Evolutionary conservation across 2,888 invertebrate genomes (phyloP).

Genomic region (Harpalus rufipes): DNA sequence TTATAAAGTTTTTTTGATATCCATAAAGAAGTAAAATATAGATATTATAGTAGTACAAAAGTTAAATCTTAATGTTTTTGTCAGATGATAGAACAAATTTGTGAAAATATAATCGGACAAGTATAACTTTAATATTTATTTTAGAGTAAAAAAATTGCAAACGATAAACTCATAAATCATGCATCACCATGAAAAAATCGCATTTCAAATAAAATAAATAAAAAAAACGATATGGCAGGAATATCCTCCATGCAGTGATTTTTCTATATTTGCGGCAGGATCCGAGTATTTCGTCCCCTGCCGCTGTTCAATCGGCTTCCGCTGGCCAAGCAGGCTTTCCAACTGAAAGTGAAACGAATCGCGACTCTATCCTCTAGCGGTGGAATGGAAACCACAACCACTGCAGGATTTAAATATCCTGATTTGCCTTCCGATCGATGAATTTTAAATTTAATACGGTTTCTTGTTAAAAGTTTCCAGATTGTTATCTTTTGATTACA

Average conservation of each 20-base stretch:
- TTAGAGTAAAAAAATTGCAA: not conserved
- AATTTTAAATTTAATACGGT: slow-evolving; percentile 64
- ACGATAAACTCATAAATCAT: not conserved
- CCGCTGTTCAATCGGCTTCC: slow-evolving; percentile 50
- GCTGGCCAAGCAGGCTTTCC: slow-evolving; percentile 50
- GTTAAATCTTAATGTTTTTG: too few species aligned
- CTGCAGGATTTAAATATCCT: slow-evolving; percentile 61
- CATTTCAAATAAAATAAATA: slow-evolving; percentile 37
- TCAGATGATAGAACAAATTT: not conserved
- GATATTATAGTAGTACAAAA: too few species aligned
- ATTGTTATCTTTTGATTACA: slow-evolving; percentile 63
- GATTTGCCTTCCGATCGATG: slow-evolving; percentile 63
- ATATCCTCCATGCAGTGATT: slow-evolving; percentile 40
- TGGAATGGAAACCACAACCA: slow-evolving; percentile 59
- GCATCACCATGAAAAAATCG: slow-evolving; percentile 18
- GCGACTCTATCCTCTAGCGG: slow-evolving; percentile 39
- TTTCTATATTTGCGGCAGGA: slow-evolving; percentile 31
- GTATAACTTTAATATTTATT: not conserved
- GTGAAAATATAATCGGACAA: not conserved
- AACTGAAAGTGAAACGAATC: slow-evolving; percentile 60
- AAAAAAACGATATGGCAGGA: not conserved
- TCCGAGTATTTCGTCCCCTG: not conserved
- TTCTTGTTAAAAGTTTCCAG: slow-evolving; percentile 64
- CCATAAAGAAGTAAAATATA: too few species aligned
- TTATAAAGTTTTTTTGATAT: too few species aligned